These are phyloP conservation scores for Ophion slaviceki DNA, from an alignment of 2,888 invertebrate genomes.

Conservation along the genomic window DNA sequence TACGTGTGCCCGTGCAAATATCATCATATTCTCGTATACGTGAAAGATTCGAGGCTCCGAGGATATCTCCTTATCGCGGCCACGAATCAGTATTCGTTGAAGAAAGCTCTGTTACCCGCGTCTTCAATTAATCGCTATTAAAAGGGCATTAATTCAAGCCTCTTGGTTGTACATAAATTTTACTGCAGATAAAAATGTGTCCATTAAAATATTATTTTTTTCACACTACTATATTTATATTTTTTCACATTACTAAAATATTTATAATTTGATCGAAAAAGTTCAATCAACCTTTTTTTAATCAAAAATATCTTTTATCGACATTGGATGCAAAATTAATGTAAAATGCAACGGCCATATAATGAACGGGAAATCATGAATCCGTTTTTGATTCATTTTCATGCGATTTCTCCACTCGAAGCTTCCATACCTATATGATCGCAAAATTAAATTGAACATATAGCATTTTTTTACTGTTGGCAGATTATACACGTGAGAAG, in stretches of 20 bases:
- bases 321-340: too few relatives aligned
- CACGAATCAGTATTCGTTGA: conserved; percentile 52
- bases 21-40: conserved; percentile 12
- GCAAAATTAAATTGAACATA: too few relatives aligned
- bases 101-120: conserved; percentile 36
- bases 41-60: conserved; percentile 40
- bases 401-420: too few relatives aligned
- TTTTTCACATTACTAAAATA: background rate
- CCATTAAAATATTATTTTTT: background rate
- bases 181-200: background rate
- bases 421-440: too few relatives aligned
- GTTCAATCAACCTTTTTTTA: background rate
- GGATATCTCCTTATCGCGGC: conserved; percentile 48
- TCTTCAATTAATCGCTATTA: conserved; percentile 46
- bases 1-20: background rate
- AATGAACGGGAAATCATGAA: too few relatives aligned
- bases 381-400: too few relatives aligned
- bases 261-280: background rate
- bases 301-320: background rate
- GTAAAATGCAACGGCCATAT: too few relatives aligned
- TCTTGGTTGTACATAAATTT: background rate
- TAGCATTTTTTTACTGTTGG: too few relatives aligned
- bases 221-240: background rate
- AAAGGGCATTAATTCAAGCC: conserved; percentile 37
- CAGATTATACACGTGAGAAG: too few relatives aligned